phyloP scores from a whole-genome alignment of 2,797 vertebrate genomes.

The Esox masquinongy region DNA sequence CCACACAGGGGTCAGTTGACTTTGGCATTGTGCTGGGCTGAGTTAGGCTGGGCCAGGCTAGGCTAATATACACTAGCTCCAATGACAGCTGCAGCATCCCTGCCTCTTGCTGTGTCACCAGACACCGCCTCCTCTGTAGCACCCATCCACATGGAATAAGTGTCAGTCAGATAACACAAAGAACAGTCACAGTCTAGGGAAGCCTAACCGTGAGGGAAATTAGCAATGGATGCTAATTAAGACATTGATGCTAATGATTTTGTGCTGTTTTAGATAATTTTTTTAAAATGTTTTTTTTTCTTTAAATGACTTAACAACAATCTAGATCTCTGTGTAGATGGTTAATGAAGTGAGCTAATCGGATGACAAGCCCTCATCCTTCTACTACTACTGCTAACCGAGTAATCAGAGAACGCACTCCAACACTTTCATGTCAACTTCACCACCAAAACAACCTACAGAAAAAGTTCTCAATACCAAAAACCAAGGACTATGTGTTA shows the following conservation, averaged over 20 bases:
- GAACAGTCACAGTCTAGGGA: not conserved
- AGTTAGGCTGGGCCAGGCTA: not conserved
- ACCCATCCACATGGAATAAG: slow-evolving; percentile 8
- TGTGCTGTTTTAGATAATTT: not conserved
- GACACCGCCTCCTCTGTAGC: slow-evolving; percentile 32
- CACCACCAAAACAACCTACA: not conserved
- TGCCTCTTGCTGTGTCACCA: slow-evolving; percentile 33
- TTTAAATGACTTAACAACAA: not conserved
- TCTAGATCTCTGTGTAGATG: not conserved
- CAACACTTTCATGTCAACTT: slow-evolving; percentile 5
- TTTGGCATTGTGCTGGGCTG: slow-evolving; percentile 1
- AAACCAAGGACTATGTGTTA: not conserved
- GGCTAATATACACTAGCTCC: not conserved
- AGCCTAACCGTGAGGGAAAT: not conserved
- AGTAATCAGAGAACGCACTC: slow-evolving; percentile 31
- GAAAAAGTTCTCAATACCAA: not conserved
- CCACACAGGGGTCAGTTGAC: slow-evolving; percentile 6
- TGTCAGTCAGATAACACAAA: slow-evolving; percentile 21
- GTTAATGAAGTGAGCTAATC: not conserved
- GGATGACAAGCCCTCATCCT: slow-evolving; percentile 14
- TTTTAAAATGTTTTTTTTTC: not conserved
- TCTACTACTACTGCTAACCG: slow-evolving; percentile 27
- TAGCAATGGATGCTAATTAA: slow-evolving; percentile 6
- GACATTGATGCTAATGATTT: not conserved
- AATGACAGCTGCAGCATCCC: slow-evolving; percentile 18